Evolutionary conservation across 2,888 invertebrate genomes (phyloP).

Genomic region (Chouioia cunea): DNA sequence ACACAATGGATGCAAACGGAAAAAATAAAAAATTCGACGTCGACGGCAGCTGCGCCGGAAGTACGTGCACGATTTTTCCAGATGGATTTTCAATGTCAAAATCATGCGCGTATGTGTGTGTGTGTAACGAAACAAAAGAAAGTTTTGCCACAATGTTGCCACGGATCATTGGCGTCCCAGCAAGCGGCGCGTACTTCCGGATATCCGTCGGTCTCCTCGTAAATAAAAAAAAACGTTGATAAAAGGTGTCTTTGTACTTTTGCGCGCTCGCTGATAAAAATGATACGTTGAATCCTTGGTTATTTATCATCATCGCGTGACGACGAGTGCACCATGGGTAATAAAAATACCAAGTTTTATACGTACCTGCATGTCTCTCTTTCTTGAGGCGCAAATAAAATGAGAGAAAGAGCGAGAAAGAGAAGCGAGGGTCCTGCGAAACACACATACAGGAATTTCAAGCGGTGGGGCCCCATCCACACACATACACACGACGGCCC

Average conservation of each 20-base stretch:
- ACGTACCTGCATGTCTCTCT: too few species aligned
- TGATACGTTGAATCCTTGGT: too few species aligned
- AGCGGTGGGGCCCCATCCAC: constrained; percentile 2
- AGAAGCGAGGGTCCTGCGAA: neutral
- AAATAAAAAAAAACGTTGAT: neutral
- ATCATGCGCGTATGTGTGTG: constrained; percentile 16
- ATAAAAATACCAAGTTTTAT: too few species aligned
- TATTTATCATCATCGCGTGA: too few species aligned
- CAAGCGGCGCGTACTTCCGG: constrained; percentile 62
- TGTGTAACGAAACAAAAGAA: neutral
- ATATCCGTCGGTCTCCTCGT: constrained; percentile 37
- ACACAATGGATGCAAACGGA: neutral
- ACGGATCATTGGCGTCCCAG: constrained; percentile 59
- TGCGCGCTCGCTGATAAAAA: too few species aligned
- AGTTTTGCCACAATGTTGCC: constrained; percentile 44
- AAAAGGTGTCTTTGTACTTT: too few species aligned
- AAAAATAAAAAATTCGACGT: constrained; percentile 26
- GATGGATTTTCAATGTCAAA: constrained; percentile 37
- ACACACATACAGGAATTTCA: too few species aligned
- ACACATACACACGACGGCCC: constrained; percentile 38
- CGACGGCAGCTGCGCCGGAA: constrained; percentile 43
- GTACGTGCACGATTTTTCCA: constrained; percentile 19
- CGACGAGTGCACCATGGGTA: too few species aligned
- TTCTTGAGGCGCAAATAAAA: too few species aligned
- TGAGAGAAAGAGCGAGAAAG: too few species aligned